A percentile compares a stretch with the other conserved stretches of the same genome.
Conservation (phyloP, 2,797 vertebrate species). For the Phoeniculus purpureus region DNA sequence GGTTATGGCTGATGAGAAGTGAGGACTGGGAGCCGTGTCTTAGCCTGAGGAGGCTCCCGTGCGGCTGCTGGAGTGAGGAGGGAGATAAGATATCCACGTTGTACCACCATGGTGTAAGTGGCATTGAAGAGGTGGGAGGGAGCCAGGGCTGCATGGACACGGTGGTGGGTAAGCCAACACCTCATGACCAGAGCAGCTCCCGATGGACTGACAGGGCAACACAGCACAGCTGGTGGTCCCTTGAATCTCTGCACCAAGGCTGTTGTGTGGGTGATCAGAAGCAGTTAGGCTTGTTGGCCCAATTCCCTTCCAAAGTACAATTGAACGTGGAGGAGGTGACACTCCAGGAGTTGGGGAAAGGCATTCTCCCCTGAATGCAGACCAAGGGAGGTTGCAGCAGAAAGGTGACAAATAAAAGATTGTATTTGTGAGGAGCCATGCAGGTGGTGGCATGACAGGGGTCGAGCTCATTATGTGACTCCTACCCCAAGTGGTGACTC, state of each 20-base stretch:
- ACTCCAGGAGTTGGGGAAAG: conserved; percentile 16
- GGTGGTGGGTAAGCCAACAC: conserved; percentile 18
- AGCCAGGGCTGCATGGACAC: conserved; percentile 32
- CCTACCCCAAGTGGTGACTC: background rate
- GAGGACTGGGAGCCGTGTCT: background rate
- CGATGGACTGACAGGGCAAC: conserved; percentile 36
- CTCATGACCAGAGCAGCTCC: conserved; percentile 2
- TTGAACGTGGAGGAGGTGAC: background rate
- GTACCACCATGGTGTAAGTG: background rate
- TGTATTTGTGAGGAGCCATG: background rate
- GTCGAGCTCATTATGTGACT: background rate
- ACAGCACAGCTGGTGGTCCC: background rate
- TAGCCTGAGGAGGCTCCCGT: background rate
- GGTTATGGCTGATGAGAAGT: background rate
- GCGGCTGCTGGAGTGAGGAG: background rate
- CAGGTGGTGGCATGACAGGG: background rate
- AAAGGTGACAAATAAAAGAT: background rate
- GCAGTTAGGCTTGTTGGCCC: conserved; percentile 43
- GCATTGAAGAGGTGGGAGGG: background rate
- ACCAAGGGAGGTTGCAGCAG: background rate
- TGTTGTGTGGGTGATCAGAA: conserved; percentile 49
- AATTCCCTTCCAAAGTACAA: conserved; percentile 43
- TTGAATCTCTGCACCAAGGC: conserved; percentile 39
- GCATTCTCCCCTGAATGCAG: background rate
- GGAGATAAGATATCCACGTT: background rate